A percentile compares a stretch with the other conserved stretches of the same genome.
Conservation (phyloP, 2,888 invertebrate species). For the Drosophila leonis region DNA sequence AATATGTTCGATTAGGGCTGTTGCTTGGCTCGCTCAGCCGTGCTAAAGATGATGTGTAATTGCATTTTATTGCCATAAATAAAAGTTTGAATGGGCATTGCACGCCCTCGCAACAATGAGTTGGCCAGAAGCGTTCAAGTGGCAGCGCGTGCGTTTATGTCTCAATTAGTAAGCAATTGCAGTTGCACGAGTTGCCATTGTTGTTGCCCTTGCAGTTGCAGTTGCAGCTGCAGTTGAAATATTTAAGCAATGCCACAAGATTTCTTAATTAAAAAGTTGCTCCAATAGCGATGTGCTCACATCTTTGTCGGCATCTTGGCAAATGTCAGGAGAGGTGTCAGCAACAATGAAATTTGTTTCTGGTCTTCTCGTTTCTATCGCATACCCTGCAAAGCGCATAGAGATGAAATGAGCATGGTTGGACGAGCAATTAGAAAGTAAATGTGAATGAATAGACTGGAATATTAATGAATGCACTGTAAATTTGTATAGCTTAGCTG, state of each 20-base stretch:
- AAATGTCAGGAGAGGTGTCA: conserved; percentile 65
- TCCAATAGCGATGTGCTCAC: conserved; percentile 27
- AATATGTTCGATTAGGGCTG: conserved; percentile 52
- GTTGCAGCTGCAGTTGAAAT: conserved; percentile 66
- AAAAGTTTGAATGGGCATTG: conserved; percentile 41
- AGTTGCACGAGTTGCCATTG: conserved; percentile 42
- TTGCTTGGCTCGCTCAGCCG: conserved; percentile 32
- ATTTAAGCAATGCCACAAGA: conserved; percentile 75
- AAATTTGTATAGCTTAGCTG: background rate
- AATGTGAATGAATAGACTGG: background rate
- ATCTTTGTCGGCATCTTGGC: conserved; percentile 31
- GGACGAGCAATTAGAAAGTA: background rate
- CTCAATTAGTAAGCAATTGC: conserved; percentile 69
- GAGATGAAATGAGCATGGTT: background rate
- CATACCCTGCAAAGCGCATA: conserved; percentile 14
- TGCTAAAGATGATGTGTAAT: conserved; percentile 68
- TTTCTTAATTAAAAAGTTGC: conserved; percentile 78
- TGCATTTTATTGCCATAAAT: conserved; percentile 75
- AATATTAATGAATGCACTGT: background rate
- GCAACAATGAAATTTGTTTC: conserved; percentile 79
- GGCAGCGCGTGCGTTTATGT: conserved; percentile 51
- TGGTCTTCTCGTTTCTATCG: conserved; percentile 28
- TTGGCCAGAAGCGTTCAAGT: conserved; percentile 36
- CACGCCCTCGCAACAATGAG: conserved; percentile 6
- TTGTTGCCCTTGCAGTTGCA: conserved; percentile 59